Base-by-base conservation (phyloP, 1,140 invertebrate genomes). In the Melitaea cinxia region DNA sequence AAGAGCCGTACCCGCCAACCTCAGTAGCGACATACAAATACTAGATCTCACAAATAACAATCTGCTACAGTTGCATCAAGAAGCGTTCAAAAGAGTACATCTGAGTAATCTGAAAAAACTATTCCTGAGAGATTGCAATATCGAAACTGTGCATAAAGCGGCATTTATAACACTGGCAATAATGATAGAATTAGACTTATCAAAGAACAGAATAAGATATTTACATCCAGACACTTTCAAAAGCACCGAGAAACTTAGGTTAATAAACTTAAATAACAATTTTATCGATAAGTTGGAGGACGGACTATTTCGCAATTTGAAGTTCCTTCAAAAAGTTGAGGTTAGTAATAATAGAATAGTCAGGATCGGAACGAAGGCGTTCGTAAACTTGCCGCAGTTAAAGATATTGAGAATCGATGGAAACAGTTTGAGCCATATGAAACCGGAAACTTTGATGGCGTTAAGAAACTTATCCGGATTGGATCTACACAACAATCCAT, bases 151-250 rank as follows among this genome's bases (percentile, higher is more conserved):
- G 0, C 91, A 96, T 73, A 93, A 93, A 33, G 92, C 94, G 45
- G 95, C 96, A 0, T 97, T 98, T 81, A 92, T 92, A 42, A 94
- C 94, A 0, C 88, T 98, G 33, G 92, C 93, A 42, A 95, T 97
- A 53, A 92, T 98, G 45, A 96, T 97, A 33, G 96, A 98, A 84
- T 89, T 98, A 28, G 96, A 98, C 82, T 87, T 98, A 37, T 96
- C 96, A 0, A 92, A 92, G 55, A 98, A 98, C 78, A 91, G 89
- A 5, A 95, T 98, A 21, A 85, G 87, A 12, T 92, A 92, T 9
- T 85, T 98, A 0, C 92, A 95, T 55, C 93, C 94, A 0, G 93
- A 94, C 33, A 95, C 95, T 0, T 97, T 98, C 77, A 88, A 90
- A 33, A 93, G 95, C 23, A 94, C 95, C 2, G 92, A 93, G 63